Percentiles rank a stretch among this genome's conserved stretches.
Conservation (phyloP, 1,140 invertebrate species). For the Bilobella aurantiaca region DNA sequence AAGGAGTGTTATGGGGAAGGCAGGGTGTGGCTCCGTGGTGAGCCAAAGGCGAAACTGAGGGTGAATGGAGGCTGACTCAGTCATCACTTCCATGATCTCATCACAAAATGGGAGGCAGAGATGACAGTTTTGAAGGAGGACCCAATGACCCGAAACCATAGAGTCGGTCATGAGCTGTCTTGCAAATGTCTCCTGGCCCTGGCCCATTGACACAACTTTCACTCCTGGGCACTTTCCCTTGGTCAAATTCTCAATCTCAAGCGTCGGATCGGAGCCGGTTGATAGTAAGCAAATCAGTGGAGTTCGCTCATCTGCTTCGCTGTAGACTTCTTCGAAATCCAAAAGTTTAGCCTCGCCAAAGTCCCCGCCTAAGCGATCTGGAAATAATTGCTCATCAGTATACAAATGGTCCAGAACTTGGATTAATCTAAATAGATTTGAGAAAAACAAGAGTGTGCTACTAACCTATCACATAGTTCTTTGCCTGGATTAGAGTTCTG, state of each 20-base stretch:
- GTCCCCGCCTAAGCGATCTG: constrained; percentile 74
- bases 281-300: constrained; percentile 90
- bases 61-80: constrained; percentile 72
- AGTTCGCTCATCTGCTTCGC: constrained; percentile 73
- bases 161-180: constrained; percentile 72
- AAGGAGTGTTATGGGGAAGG: constrained; percentile 73
- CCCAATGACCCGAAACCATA: constrained; percentile 73
- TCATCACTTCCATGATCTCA: constrained; percentile 78
- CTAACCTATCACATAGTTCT: constrained; percentile 74
- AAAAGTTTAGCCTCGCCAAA: constrained; percentile 86
- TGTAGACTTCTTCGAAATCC: constrained; percentile 79
- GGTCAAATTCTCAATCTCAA: constrained; percentile 73
- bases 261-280: constrained; percentile 89
- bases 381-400: too few relatives aligned
- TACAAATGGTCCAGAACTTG: too few relatives aligned
- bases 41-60: constrained; percentile 84
- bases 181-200: constrained; percentile 89
- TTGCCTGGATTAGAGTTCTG: constrained; percentile 82
- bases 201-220: constrained; percentile 61
- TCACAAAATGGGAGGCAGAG: constrained; percentile 83
- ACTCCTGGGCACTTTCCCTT: constrained; percentile 46
- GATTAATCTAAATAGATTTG: not conserved
- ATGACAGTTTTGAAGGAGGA: constrained; percentile 90
- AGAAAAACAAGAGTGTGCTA: constrained; percentile 6
- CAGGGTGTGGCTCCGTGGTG: constrained; percentile 84